These are phyloP conservation scores for Troilus luridus DNA, from an alignment of 2,888 invertebrate species.

Conservation along the genomic window DNA sequence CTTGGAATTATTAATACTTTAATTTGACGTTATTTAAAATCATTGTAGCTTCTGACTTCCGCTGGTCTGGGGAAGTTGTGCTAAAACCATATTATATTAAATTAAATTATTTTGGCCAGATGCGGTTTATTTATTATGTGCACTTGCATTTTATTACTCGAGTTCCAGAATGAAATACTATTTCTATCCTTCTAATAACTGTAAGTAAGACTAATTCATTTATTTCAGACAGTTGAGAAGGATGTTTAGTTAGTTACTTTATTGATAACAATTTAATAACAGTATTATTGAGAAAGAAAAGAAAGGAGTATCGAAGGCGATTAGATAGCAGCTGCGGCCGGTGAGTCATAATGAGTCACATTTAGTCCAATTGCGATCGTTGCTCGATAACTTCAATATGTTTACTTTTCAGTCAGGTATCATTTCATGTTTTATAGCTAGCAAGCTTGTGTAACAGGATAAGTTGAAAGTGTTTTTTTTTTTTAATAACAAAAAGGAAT, in stretches of 20 bases:
- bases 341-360: constrained; percentile 35
- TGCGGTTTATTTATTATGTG: no score
- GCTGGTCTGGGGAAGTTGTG: no score
- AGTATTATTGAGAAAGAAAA: neutral
- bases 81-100: no score
- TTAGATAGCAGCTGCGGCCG: constrained; percentile 8
- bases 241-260: neutral
- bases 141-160: no score
- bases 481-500: no score
- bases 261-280: neutral
- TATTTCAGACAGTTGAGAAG: neutral
- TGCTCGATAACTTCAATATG: neutral
- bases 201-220: neutral
- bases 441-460: neutral
- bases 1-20: no score
- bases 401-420: neutral
- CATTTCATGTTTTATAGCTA: neutral
- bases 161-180: no score
- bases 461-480: neutral
- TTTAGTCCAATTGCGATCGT: neutral
- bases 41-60: no score
- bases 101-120: no score
- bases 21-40: no score
- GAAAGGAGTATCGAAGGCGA: neutral
- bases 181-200: no score